These are phyloP conservation scores for Miniopterus natalensis DNA, from an alignment of 2,113 vertebrate species.

Conservation along the genomic window DNA sequence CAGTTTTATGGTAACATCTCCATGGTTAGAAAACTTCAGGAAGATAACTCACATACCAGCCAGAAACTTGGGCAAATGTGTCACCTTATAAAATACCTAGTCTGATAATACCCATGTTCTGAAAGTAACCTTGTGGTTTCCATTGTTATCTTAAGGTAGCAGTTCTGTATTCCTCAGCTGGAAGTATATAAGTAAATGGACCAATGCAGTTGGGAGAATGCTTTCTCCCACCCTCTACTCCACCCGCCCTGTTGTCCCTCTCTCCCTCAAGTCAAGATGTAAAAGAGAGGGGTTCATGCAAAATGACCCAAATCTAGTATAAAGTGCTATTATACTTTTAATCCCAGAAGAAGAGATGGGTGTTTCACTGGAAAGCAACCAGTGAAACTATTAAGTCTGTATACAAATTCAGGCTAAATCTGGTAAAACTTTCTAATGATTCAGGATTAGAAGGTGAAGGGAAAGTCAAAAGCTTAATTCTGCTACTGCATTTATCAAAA, in stretches of 20 bases:
- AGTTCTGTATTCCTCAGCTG: neutral
- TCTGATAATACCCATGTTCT: neutral
- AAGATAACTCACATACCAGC: neutral
- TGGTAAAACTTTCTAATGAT: neutral
- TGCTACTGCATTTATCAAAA: neutral
- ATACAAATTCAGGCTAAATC: neutral
- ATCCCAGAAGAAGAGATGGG: neutral
- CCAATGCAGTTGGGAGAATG: neutral
- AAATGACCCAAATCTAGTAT: neutral
- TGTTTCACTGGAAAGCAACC: constrained; percentile 13
- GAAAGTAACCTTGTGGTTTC: neutral
- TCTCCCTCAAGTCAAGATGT: neutral
- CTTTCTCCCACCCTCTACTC: neutral
- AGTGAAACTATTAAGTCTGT: neutral
- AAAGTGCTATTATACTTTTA: neutral
- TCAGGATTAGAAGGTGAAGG: neutral
- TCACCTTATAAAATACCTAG: neutral
- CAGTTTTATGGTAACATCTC: neutral
- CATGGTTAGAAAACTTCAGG: constrained; percentile 28
- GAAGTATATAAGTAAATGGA: neutral
- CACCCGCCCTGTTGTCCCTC: neutral
- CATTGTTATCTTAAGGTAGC: neutral
- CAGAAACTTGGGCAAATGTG: neutral
- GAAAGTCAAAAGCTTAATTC: constrained; percentile 5
- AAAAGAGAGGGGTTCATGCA: neutral